A percentile compares a stretch with the other conserved stretches of the same genome.
These are phyloP conservation scores for Perca flavescens DNA, from an alignment of 2,113 vertebrate genomes.

Conservation along the genomic window DNA sequence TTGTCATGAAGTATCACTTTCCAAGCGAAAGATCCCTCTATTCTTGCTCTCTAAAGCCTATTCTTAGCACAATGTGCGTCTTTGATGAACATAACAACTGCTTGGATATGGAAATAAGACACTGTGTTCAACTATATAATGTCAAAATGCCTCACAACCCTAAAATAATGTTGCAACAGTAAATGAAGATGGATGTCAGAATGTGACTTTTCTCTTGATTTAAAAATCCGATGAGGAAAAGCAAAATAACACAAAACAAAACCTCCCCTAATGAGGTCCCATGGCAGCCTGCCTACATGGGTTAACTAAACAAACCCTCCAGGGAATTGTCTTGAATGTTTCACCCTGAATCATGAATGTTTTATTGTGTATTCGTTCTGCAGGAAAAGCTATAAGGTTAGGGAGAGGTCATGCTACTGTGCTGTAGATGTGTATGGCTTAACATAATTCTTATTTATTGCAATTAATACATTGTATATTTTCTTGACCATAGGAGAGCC, in stretches of 20 bases:
- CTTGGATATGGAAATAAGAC: conserved; percentile 56
- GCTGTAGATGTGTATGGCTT: background rate
- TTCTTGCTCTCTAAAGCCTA: conserved; percentile 27
- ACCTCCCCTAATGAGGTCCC: conserved; percentile 74
- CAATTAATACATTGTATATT: too few relatives aligned
- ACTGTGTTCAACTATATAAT: conserved; percentile 16
- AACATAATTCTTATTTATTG: background rate
- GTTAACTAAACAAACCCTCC: conserved; percentile 43
- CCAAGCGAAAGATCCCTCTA: background rate
- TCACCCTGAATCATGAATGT: conserved; percentile 31
- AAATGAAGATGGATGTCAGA: conserved; percentile 38
- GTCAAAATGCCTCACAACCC: conserved; percentile 30
- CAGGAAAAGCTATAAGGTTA: conserved; percentile 18
- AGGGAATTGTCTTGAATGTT: conserved; percentile 31
- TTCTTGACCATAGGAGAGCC: background rate
- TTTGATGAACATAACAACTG: conserved; percentile 40
- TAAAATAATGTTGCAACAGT: conserved; percentile 26
- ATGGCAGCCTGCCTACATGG: conserved; percentile 26
- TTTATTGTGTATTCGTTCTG: conserved; percentile 23
- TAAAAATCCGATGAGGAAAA: conserved; percentile 29
- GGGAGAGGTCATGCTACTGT: background rate
- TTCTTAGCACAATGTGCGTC: conserved; percentile 40
- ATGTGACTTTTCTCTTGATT: conserved; percentile 21
- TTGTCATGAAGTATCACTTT: conserved; percentile 27
- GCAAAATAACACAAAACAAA: conserved; percentile 24